phyloP scores from a whole-genome alignment of 2,797 vertebrate genomes.

The Enteromius argenteus region DNA sequence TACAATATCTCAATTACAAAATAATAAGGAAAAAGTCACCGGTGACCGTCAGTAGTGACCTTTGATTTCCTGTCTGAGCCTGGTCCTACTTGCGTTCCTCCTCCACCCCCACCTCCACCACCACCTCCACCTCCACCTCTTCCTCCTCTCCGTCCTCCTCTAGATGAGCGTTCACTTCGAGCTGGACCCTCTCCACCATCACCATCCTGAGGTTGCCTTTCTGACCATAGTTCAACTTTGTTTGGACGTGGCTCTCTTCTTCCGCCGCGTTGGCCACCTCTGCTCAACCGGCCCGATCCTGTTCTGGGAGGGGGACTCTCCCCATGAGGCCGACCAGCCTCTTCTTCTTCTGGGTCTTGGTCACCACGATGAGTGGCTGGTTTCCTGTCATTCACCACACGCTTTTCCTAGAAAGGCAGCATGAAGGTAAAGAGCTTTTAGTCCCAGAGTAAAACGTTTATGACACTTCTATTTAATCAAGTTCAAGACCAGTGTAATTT shows the following conservation, averaged over 20 bases:
- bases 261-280: constrained; percentile 70
- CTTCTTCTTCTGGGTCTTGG: constrained; percentile 68
- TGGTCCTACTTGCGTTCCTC: constrained; percentile 59
- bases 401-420: constrained; percentile 79
- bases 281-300: constrained; percentile 67
- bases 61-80: constrained; percentile 85
- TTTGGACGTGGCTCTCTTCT: constrained; percentile 58
- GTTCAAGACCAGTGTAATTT: neutral
- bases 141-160: constrained; percentile 38
- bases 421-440: neutral
- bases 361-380: constrained; percentile 57
- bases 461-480: neutral
- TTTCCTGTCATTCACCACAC: constrained; percentile 80
- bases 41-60: constrained; percentile 69
- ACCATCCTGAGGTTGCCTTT: constrained; percentile 67
- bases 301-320: constrained; percentile 69
- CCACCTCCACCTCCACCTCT: constrained; percentile 26
- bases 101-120: constrained; percentile 17
- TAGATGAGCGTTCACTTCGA: constrained; percentile 51
- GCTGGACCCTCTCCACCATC: constrained; percentile 63
- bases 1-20: constrained; percentile 1
- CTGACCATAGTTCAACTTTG: constrained; percentile 30
- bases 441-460: neutral
- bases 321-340: constrained; percentile 14
- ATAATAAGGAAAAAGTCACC: neutral